Evolutionary conservation across 1,140 invertebrate genomes (phyloP).

Genomic region (Epicauta chinensis): DNA sequence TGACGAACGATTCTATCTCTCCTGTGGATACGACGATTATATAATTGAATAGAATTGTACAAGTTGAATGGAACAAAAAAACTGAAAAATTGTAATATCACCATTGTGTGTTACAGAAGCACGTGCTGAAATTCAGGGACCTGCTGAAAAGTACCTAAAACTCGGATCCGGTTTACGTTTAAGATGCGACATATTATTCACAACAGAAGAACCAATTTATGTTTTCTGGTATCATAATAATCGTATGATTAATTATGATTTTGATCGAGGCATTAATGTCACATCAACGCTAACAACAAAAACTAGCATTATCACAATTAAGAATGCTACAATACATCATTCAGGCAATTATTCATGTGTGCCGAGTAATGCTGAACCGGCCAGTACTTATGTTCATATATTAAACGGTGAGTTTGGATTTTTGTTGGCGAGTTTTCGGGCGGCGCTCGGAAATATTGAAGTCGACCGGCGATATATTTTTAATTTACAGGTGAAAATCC

Average conservation of each 20-base stretch:
- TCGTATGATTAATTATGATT: constrained; percentile 84
- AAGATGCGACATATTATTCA: constrained; percentile 71
- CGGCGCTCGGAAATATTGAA: not conserved
- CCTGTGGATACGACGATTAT: too few relatives aligned
- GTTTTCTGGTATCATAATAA: constrained; percentile 87
- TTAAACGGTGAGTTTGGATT: constrained; percentile 60
- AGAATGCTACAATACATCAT: constrained; percentile 60
- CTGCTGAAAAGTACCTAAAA: constrained; percentile 78
- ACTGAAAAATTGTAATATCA: too few relatives aligned
- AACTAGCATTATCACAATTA: constrained; percentile 59
- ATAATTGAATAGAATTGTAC: too few relatives aligned
- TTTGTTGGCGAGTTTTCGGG: not conserved
- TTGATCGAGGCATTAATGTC: constrained; percentile 75
- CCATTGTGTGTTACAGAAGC: constrained; percentile 78
- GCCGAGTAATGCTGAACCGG: constrained; percentile 76
- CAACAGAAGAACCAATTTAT: constrained; percentile 74
- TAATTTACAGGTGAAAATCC: constrained; percentile 51
- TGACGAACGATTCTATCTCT: too few relatives aligned
- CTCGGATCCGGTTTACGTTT: constrained; percentile 75
- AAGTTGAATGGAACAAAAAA: too few relatives aligned
- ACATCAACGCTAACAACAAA: constrained; percentile 57
- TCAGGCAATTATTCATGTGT: constrained; percentile 86
- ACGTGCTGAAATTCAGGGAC: constrained; percentile 75
- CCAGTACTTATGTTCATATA: constrained; percentile 78
- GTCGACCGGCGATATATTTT: constrained; percentile 11